Conservation (phyloP, 2,797 vertebrate genomes). For the Benthosema pterotum region DNA sequence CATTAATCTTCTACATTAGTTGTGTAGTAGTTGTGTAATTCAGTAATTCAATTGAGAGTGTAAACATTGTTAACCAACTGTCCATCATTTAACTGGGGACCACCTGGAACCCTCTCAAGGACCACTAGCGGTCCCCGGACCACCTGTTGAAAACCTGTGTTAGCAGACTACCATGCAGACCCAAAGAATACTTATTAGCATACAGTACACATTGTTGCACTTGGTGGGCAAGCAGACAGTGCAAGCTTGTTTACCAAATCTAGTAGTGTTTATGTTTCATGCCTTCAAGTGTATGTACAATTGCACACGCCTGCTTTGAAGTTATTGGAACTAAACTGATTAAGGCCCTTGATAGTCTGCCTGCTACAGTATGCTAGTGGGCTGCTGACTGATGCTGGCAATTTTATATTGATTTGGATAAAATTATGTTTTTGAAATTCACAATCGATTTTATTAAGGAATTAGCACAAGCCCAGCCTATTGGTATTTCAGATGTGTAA, state of each 20-base stretch:
- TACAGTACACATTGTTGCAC: slow-evolving; percentile 29
- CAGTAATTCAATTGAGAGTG: no score
- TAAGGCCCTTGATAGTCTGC: no score
- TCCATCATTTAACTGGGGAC: no score
- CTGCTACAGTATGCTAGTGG: slow-evolving; percentile 13
- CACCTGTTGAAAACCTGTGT: no score
- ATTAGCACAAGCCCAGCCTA: slow-evolving; percentile 13
- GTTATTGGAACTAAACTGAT: slow-evolving; percentile 33
- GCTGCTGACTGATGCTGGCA: slow-evolving; percentile 1
- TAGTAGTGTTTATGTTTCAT: slow-evolving; percentile 11
- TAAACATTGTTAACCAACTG: no score
- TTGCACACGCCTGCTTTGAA: slow-evolving; percentile 21
- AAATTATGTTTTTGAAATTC: slow-evolving; percentile 22
- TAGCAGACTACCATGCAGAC: no score
- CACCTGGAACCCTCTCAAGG: no score
- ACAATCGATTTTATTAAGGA: not conserved
- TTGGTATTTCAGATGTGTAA: slow-evolving; percentile 11
- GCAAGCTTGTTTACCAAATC: not conserved
- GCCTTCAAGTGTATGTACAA: slow-evolving; percentile 1
- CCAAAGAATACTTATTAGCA: no score
- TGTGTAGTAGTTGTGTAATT: no score
- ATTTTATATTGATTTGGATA: not conserved
- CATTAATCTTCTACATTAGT: no score
- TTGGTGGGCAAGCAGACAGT: slow-evolving; percentile 11
- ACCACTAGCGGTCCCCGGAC: no score